Evolutionary conservation across 2,888 invertebrate species (phyloP).

Genomic region (Drosophila cyrtoloma): DNA sequence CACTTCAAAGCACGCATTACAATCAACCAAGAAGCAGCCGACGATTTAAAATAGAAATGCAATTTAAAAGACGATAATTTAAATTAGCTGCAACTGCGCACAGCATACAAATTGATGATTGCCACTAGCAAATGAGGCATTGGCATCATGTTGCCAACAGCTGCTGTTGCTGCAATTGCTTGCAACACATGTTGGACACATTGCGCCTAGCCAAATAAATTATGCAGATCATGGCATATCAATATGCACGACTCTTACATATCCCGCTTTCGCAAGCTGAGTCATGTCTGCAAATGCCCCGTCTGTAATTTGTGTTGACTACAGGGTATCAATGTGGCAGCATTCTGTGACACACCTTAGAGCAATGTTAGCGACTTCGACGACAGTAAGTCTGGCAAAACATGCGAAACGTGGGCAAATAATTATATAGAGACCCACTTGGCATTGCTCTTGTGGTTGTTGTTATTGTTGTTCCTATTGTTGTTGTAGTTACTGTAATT

Average conservation of each 20-base stretch:
- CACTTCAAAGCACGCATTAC: conserved; percentile 56
- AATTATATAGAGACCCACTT: conserved; percentile 68
- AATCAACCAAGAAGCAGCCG: conserved; percentile 28
- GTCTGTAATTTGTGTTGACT: neutral
- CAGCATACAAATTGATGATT: conserved; percentile 71
- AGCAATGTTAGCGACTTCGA: conserved; percentile 50
- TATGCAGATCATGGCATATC: neutral
- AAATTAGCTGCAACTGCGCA: conserved; percentile 65
- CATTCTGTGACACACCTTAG: conserved; percentile 53
- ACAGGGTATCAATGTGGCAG: conserved; percentile 27
- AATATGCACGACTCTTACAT: conserved; percentile 1
- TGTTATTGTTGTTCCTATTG: conserved; percentile 17
- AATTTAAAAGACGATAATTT: conserved; percentile 66
- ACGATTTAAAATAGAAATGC: conserved; percentile 62
- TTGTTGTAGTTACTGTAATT: conserved; percentile 67
- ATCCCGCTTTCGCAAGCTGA: neutral
- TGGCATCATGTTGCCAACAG: conserved; percentile 73
- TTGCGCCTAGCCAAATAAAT: conserved; percentile 36
- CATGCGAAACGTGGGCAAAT: conserved; percentile 79
- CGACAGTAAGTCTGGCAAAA: conserved; percentile 78
- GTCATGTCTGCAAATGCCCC: neutral
- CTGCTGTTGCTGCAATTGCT: conserved; percentile 42
- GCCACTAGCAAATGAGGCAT: conserved; percentile 57
- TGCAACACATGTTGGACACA: conserved; percentile 66
- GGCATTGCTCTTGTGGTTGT: conserved; percentile 46